A percentile compares a stretch with the other conserved stretches of the same genome.
phyloP scores from a whole-genome alignment of 2,113 vertebrate genomes.

The Tetrao urogallus region DNA sequence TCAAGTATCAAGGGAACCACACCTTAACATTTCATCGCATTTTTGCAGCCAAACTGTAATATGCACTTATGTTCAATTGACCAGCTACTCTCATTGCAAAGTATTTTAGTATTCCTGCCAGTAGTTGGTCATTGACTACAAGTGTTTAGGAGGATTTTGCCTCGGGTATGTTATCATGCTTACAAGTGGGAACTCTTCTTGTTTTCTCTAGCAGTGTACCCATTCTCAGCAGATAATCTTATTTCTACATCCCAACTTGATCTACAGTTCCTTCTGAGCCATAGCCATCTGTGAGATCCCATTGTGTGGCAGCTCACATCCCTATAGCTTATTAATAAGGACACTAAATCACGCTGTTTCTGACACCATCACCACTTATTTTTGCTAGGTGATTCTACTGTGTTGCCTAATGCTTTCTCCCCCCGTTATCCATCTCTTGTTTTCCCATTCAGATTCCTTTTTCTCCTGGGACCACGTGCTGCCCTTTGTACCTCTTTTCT shows the following conservation, averaged over 20 bases:
- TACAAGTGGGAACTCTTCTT: background rate
- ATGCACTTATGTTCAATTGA: conserved; percentile 22
- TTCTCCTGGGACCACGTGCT: background rate
- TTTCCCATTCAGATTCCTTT: background rate
- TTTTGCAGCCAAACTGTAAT: conserved; percentile 45
- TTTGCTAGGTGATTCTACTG: background rate
- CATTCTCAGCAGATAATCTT: background rate
- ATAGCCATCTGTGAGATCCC: background rate
- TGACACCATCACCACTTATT: background rate
- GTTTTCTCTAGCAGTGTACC: background rate
- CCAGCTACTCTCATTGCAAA: conserved; percentile 13
- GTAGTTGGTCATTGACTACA: background rate
- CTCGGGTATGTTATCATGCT: conserved; percentile 31
- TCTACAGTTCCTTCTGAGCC: background rate
- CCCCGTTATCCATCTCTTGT: background rate
- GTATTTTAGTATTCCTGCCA: conserved; percentile 14
- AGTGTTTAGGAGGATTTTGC: conserved; percentile 33
- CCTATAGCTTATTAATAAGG: background rate
- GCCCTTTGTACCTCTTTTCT: background rate
- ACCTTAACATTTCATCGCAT: conserved; percentile 47
- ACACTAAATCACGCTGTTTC: background rate
- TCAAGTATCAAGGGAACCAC: conserved; percentile 32
- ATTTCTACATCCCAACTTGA: background rate
- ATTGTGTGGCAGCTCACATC: background rate
- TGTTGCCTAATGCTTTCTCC: background rate